Conservation (phyloP, 2,113 vertebrate genomes). For the Caloenas nicobarica region DNA sequence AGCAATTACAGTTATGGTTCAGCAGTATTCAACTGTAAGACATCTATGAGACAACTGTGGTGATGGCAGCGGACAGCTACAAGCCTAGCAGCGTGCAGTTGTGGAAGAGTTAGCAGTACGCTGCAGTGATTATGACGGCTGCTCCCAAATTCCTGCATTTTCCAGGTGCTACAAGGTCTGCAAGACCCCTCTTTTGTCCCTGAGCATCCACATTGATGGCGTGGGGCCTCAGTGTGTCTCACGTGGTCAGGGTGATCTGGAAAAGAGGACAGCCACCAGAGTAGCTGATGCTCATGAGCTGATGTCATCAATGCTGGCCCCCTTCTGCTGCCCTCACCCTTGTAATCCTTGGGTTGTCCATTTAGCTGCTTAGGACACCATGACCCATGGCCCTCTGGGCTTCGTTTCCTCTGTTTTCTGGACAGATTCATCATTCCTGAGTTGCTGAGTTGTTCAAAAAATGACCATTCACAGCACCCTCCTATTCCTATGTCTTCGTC, state of each 20-base stretch:
- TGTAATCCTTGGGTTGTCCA: background rate
- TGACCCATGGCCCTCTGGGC: background rate
- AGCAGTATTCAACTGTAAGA: background rate
- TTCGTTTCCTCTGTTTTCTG: background rate
- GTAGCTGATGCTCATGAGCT: background rate
- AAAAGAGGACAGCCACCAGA: background rate
- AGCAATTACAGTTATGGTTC: background rate
- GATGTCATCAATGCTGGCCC: accelerated
- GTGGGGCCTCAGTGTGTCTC: background rate
- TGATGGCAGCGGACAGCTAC: background rate
- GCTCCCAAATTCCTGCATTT: background rate
- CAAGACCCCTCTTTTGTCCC: background rate
- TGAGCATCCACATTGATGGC: background rate
- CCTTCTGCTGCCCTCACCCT: background rate
- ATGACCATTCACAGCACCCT: background rate
- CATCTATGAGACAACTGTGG: background rate
- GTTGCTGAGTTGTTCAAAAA: background rate
- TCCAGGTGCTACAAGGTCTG: background rate
- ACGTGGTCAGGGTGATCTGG: background rate
- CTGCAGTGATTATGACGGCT: background rate
- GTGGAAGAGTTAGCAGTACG: background rate
- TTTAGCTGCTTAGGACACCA: background rate
- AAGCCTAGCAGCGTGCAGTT: background rate
- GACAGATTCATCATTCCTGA: background rate
- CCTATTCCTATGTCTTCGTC: background rate